A percentile compares a stretch with the other conserved stretches of the same genome.
Evolutionary conservation across 2,113 vertebrate genomes (phyloP).

Genomic region (Prunella himalayana): DNA sequence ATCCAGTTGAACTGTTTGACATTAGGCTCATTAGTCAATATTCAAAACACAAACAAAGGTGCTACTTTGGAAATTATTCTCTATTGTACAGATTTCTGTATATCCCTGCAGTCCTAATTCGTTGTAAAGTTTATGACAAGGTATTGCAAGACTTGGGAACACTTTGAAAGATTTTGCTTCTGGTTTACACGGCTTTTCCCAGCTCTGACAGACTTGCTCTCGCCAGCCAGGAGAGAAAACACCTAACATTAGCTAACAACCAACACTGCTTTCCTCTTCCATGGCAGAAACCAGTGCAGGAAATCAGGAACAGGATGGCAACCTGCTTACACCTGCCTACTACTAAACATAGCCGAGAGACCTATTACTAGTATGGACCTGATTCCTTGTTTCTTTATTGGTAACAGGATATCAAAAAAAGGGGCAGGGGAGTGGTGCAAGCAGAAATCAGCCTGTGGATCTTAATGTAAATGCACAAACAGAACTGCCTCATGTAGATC

Average conservation of each 20-base stretch:
- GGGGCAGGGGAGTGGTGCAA: accelerated
- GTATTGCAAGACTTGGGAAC: not conserved
- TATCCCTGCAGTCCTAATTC: not conserved
- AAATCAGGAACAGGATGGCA: not conserved
- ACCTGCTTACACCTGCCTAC: accelerated
- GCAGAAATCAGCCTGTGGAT: not conserved
- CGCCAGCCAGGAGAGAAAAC: not conserved
- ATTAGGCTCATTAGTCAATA: not conserved
- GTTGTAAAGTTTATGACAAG: not conserved
- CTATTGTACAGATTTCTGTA: not conserved
- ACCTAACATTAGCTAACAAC: not conserved
- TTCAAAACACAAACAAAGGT: not conserved
- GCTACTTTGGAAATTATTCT: not conserved
- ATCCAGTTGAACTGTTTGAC: not conserved
- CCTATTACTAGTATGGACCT: not conserved
- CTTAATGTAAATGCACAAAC: not conserved
- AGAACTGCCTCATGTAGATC: not conserved
- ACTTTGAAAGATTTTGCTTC: not conserved
- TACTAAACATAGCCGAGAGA: not conserved
- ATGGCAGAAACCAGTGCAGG: not conserved
- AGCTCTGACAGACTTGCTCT: not conserved
- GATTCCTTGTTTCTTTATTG: not conserved
- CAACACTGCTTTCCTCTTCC: not conserved
- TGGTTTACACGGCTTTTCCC: not conserved
- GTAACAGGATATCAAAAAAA: not conserved